Percentiles rank a stretch among this genome's conserved stretches.
Conservation (phyloP, 2,888 invertebrate genomes). For the Agrotis clavis region DNA sequence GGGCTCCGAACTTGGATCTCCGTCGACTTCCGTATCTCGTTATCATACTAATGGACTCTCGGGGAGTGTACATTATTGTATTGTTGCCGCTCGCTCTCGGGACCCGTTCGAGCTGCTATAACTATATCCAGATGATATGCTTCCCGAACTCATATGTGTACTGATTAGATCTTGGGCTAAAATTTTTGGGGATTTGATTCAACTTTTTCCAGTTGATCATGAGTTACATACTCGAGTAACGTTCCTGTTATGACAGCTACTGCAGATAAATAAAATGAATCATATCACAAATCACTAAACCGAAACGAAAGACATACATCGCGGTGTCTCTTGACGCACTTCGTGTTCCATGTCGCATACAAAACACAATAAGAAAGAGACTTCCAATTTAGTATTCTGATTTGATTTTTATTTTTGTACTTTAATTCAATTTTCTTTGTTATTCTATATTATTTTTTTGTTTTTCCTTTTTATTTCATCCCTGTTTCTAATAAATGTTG, state of each 20-base stretch:
- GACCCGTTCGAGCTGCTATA: constrained; percentile 59
- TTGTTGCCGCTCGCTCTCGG: constrained; percentile 65
- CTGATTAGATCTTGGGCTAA: constrained; percentile 31
- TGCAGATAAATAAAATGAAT: not conserved
- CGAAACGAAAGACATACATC: too few relatives aligned
- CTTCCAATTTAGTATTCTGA: not conserved
- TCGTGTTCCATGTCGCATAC: not conserved
- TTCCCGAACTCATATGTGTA: constrained; percentile 8
- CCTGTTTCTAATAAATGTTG: too few relatives aligned
- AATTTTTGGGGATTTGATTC: not conserved
- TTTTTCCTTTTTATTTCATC: too few relatives aligned
- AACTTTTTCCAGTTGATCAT: not conserved
- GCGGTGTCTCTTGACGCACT: not conserved
- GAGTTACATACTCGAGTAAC: not conserved
- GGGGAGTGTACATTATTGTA: constrained; percentile 74
- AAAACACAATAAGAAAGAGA: not conserved
- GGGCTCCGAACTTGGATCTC: constrained; percentile 64
- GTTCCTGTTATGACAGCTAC: not conserved
- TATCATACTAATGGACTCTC: constrained; percentile 82
- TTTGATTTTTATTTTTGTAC: not conserved
- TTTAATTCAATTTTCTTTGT: too few relatives aligned
- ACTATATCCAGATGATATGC: constrained; percentile 33
- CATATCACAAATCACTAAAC: too few relatives aligned
- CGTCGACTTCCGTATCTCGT: constrained; percentile 72
- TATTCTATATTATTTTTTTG: too few relatives aligned